Base-by-base conservation (phyloP, 2,888 invertebrate species). In the Pristionchus fissidentatus region DNA sequence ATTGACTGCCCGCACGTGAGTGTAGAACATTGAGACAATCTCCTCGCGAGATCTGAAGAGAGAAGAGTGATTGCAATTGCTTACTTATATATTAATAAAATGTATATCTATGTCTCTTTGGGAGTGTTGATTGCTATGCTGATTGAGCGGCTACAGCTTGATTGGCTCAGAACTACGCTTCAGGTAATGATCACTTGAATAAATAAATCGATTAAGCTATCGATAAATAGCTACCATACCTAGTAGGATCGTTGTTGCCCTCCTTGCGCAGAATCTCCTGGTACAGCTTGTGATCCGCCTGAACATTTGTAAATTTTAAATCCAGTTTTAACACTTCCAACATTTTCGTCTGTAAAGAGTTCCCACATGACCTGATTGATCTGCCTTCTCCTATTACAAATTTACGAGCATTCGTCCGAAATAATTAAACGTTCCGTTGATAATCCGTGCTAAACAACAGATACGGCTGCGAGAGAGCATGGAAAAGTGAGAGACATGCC, bases 251-350 rank as follows among this genome's bases (percentile, higher is more conserved):
- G 85, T 87, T 87, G 85, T 90, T 91, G 84, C 91, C 91, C 85
- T 92, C 89, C 84, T 91, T 89, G 85, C 96, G 95, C 90, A 96
- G 94, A 91, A 98, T 96, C 93, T 97, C 97, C 92, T 96, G 95
- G 97, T 98, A 99, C 93, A 99, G 96, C 89, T 97, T 95, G 88
- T 98, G 98, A 94, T 99, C 99, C 35, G 99, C 98, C 94, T 98
- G 97, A 93, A 99, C 96, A 41, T 15, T 19, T 15, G 19, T 35
- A 43, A 29, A 7, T 19, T n/a, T 62, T 62, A 15, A 98, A 88
- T 98, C 95, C 84, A 97, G 55, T 55, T 55, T 19, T 13, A 55
- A 55, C n/a, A 55, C 15, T 55, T 55, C 3, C 22, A 55, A 55
- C 15, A 13, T n/a, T n/a, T n/a, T n/a, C n/a, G n/a, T n/a, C n/a